Evolutionary conservation across 2,113 vertebrate genomes (phyloP).

Genomic region (Acanthochromis polyacanthus): DNA sequence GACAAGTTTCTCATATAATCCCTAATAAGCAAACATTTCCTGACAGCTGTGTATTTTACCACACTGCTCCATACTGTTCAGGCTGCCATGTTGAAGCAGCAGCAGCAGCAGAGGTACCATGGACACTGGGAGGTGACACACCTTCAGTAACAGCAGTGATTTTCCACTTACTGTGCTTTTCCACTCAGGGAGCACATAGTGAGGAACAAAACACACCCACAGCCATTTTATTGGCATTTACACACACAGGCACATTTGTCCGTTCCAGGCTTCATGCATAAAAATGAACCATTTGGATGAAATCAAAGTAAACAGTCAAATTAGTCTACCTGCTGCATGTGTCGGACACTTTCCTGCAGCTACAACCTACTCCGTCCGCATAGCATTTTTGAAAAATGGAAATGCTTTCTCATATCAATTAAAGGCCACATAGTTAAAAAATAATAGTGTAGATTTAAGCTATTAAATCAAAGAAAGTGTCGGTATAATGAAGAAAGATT

Average conservation of each 20-base stretch:
- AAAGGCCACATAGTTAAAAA: too few relatives aligned
- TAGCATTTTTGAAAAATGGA: too few relatives aligned
- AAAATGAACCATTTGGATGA: neutral
- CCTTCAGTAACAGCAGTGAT: constrained; percentile 51
- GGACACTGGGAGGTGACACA: constrained; percentile 39
- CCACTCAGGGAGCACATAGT: neutral
- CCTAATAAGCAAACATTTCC: neutral
- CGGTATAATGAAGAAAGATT: too few relatives aligned
- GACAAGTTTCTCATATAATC: neutral
- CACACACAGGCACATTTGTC: neutral
- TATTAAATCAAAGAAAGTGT: too few relatives aligned
- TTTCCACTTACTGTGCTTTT: constrained; percentile 64
- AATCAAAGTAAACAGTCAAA: too few relatives aligned
- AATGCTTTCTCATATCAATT: too few relatives aligned
- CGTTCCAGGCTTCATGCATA: too few relatives aligned
- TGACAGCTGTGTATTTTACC: neutral
- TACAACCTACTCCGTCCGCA: too few relatives aligned
- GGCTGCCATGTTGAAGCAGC: constrained; percentile 7
- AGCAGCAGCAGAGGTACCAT: constrained; percentile 9
- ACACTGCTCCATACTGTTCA: neutral
- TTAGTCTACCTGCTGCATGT: too few relatives aligned
- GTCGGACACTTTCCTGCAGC: too few relatives aligned
- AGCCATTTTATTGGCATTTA: neutral
- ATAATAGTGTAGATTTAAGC: too few relatives aligned
- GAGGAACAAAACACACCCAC: constrained; percentile 34